A percentile compares a stretch with the other conserved stretches of the same genome.
These are phyloP conservation scores for Pocota personata DNA, from an alignment of 2,888 invertebrate genomes.

Conservation along the genomic window DNA sequence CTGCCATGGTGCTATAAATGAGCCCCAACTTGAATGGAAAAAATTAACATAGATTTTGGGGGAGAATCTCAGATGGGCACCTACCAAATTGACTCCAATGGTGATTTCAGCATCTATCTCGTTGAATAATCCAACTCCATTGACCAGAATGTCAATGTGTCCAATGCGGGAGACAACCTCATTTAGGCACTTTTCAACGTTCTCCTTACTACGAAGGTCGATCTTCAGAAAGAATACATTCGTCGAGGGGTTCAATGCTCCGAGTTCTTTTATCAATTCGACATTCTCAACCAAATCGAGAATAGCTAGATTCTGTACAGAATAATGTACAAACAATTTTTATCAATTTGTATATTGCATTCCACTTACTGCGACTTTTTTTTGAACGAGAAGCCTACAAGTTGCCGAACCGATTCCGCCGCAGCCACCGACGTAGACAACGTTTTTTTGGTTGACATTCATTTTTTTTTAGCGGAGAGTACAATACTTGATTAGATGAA, in stretches of 20 bases:
- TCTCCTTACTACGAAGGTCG: constrained; percentile 77
- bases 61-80: not conserved
- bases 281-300: constrained; percentile 79
- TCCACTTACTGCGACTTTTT: constrained; percentile 76
- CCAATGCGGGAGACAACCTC: constrained; percentile 75
- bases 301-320: constrained; percentile 78
- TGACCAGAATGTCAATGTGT: constrained; percentile 51
- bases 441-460: constrained; percentile 78
- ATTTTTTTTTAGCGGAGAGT: not conserved
- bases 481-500: constrained; percentile 9
- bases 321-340: not conserved
- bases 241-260: constrained; percentile 75
- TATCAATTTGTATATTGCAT: not conserved
- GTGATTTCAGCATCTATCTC: constrained; percentile 79
- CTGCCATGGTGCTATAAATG: constrained; percentile 81
- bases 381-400: constrained; percentile 77
- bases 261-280: constrained; percentile 78
- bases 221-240: constrained; percentile 78
- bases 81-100: constrained; percentile 80
- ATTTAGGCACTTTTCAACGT: constrained; percentile 76
- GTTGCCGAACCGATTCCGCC: constrained; percentile 79
- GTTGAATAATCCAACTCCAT: constrained; percentile 78
- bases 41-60: not conserved
- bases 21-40: constrained; percentile 81
- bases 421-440: constrained; percentile 79